A percentile compares a stretch with the other conserved stretches of the same genome.
phyloP scores from a whole-genome alignment of 1,140 invertebrate genomes.

The Reticulitermes speratus region DNA sequence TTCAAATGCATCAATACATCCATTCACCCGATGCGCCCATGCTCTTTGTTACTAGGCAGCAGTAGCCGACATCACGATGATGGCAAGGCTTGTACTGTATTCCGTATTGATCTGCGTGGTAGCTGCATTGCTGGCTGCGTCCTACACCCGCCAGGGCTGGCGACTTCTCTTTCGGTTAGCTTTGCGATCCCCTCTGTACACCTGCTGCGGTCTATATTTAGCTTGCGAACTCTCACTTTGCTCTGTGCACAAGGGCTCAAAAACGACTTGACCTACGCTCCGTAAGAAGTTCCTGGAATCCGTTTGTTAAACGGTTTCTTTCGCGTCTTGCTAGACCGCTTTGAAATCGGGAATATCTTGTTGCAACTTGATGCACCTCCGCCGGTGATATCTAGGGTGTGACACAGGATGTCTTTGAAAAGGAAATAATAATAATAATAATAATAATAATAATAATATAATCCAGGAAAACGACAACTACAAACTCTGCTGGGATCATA shows the following conservation, averaged over 20 bases:
- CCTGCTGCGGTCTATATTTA: constrained; percentile 9
- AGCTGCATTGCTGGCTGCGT: constrained; percentile 16
- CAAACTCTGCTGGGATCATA: no score
- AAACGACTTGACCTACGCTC: not conserved
- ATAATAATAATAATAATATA: no score
- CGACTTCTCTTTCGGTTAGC: not conserved
- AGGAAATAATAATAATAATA: no score
- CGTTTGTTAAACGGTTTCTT: no score
- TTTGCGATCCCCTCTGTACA: not conserved
- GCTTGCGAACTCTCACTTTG: not conserved
- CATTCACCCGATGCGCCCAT: not conserved
- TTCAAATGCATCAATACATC: no score
- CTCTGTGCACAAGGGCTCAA: not conserved
- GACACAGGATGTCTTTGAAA: no score
- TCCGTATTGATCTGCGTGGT: constrained; percentile 5
- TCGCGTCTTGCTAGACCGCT: no score
- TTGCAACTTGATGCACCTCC: no score
- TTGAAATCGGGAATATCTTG: no score
- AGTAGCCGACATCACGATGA: no score
- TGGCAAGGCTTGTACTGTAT: not conserved
- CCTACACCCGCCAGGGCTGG: not conserved
- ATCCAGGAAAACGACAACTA: no score
- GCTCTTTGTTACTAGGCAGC: not conserved
- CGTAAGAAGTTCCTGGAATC: not conserved
- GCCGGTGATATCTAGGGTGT: no score